These are phyloP conservation scores for Heliocidaris erythrogramma DNA, from an alignment of 35 echinoderm and acorn worm species.

Conservation along the genomic window DNA sequence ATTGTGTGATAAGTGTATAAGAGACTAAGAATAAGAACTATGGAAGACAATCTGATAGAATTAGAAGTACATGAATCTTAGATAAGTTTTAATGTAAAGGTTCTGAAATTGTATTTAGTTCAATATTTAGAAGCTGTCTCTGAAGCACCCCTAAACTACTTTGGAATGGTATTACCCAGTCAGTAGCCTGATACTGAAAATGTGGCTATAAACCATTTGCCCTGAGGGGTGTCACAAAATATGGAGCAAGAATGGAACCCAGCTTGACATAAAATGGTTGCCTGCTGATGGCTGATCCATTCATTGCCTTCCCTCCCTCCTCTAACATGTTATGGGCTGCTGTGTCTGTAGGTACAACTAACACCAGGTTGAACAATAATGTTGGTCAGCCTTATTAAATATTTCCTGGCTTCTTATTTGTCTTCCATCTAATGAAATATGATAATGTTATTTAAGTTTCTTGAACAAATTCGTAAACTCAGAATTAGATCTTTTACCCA, in stretches of 20 bases:
- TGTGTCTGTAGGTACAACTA: neutral
- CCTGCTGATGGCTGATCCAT: conserved; percentile 10
- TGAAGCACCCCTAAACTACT: neutral
- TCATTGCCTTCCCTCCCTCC: neutral
- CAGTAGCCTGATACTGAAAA: neutral
- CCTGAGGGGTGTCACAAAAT: conserved; percentile 12
- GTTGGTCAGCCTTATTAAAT: too few species aligned
- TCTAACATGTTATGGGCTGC: neutral
- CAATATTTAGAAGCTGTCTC: neutral
- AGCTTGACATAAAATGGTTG: conserved; percentile 18
- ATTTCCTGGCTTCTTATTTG: too few species aligned
- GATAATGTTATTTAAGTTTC: too few species aligned
- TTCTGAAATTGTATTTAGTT: neutral
- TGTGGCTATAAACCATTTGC: neutral
- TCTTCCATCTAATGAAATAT: too few species aligned
- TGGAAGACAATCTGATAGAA: too few species aligned
- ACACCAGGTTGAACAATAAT: too few species aligned
- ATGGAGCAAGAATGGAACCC: conserved; percentile 34
- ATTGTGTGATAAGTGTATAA: too few species aligned
- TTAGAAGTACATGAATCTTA: too few species aligned
- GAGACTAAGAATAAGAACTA: too few species aligned
- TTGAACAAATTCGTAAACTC: too few species aligned
- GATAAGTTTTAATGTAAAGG: neutral
- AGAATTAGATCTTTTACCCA: too few species aligned
- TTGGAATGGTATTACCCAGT: neutral